Base-by-base conservation (phyloP, 2,888 invertebrate species). In the Stegana nigrithorax region DNA sequence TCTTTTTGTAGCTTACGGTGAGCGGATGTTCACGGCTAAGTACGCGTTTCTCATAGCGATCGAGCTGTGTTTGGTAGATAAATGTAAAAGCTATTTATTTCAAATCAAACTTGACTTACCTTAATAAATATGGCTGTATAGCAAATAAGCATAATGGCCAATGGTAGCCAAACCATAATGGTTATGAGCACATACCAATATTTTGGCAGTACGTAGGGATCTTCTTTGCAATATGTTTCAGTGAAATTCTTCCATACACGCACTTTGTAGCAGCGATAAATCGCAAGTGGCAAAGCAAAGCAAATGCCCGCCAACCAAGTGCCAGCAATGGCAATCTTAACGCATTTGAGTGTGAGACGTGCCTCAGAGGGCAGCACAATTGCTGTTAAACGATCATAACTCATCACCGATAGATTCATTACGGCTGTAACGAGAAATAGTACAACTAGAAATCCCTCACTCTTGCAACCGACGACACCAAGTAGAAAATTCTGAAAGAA, bases 161-260 rank as follows among this genome's bases (percentile, higher is more conserved):
- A 84, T 0, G 95, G 95, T 17, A 93, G 80, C 91, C 94, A 94
- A 1, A 94, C 93, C 19, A 94, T 84, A 5, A 93, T 87, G 0
- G 91, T 89, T 19, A 93, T 88, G 3, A 93, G 88, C 25, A 93
- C 89, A 70, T 93, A 91, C 92, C 94, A 95, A 79, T 94, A 95
- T 32, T 91, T 88, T 50, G 90, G 89, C 59, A 91, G 83, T 12
- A 91, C 82, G 1, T 86, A 72, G 0, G 87, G 83, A 67, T 92
- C 89, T 84, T 95, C 94, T 1, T 88, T 89, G 78, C 95, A 95
- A 81, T 89, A 94, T 27, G 87, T 89, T 86, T 95, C 95, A 8
- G 90, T 80, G 75, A 92, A 91, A 80, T 95, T 89, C 58, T 88
- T 84, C 95, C 95, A 95, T 62, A 89, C 87, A 0, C 94, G 87